phyloP scores from a whole-genome alignment of 2,113 vertebrate genomes.

The Dasypus novemcinctus region DNA sequence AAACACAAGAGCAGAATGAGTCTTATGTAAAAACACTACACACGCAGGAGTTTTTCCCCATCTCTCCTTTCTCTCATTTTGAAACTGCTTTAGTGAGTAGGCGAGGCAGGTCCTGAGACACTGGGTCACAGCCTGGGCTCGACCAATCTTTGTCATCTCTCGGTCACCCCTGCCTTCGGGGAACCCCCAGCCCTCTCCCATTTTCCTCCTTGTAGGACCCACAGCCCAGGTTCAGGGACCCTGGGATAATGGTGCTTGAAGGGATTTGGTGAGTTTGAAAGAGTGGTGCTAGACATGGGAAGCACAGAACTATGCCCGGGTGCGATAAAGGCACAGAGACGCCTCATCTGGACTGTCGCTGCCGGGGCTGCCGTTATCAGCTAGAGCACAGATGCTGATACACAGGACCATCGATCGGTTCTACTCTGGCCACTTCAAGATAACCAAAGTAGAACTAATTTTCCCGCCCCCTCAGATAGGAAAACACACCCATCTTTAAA shows the following conservation, averaged over 20 bases:
- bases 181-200: not conserved
- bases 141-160: slow-evolving; percentile 5
- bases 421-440: not conserved
- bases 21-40: not conserved
- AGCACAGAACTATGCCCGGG: slow-evolving; percentile 43
- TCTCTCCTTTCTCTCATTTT: not conserved
- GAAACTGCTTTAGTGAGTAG: not conserved
- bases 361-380: not conserved
- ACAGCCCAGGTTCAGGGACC: not conserved
- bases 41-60: not conserved
- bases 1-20: not conserved
- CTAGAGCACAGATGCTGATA: slow-evolving; percentile 43
- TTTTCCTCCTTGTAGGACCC: not conserved
- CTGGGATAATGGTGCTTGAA: not conserved
- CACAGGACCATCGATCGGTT: slow-evolving; percentile 33
- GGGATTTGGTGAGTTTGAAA: too few species aligned
- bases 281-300: slow-evolving; percentile 40
- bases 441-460: slow-evolving; percentile 61
- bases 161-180: not conserved
- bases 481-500: slow-evolving; percentile 56
- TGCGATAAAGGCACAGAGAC: not conserved
- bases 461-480: slow-evolving; percentile 56
- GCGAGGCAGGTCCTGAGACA: not conserved
- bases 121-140: not conserved
- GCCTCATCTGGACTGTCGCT: not conserved